Evolutionary conservation across 2,888 invertebrate genomes (phyloP), one percentile per base, ranked within the genome.

Genomic region (Heteromyza rotundicornis): DNA sequence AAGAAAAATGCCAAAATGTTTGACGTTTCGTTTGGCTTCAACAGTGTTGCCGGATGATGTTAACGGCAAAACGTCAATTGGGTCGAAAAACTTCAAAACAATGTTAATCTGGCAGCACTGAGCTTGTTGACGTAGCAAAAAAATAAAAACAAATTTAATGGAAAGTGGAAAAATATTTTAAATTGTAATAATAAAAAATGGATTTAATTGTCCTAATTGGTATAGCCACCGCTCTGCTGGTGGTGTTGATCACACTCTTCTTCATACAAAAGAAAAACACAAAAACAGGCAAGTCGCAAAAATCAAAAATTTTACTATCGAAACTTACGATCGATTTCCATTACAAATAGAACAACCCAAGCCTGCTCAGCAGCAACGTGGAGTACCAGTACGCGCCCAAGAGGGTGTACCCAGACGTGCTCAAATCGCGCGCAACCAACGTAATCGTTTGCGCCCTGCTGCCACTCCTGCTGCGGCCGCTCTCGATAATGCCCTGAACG

Each of bases 401-500:
- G 87, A 88, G 78, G 88, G 87, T 51, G 86, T 86, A 0, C 88
- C 88, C 19, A 86, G 91, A 55, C 85, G 92, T 73, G 90, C 90
- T 0, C 90, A 90, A 73, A 89, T 90, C 32, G 89, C 89, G 2
- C 86, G 92, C 66, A 91, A 91, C 80, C 89, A 90, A 73, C 87
- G 92, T 54, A 78, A 80, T 68, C 77, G 82, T 0, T 62, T 81
- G 12, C 72, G 81, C 1, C 78, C 71, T 24, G 77, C 85, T 84
- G 70, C 75, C 60, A 50, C 74, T 65, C 85, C 85, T 82, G 71
- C 76, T 59, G 24, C 74, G 66, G 86, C 85, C 16, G 87, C 81
- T 2, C 70, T 82, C n/a, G 76, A 78, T 3, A 86, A 86, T 17
- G 83, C 82, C 50, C 86, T 85, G 14, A 85, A 85, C 23, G 85